Percentiles rank a stretch among this genome's conserved stretches.
Conservation (phyloP, 2,797 vertebrate species). For the Acipenser oxyrinchus region DNA sequence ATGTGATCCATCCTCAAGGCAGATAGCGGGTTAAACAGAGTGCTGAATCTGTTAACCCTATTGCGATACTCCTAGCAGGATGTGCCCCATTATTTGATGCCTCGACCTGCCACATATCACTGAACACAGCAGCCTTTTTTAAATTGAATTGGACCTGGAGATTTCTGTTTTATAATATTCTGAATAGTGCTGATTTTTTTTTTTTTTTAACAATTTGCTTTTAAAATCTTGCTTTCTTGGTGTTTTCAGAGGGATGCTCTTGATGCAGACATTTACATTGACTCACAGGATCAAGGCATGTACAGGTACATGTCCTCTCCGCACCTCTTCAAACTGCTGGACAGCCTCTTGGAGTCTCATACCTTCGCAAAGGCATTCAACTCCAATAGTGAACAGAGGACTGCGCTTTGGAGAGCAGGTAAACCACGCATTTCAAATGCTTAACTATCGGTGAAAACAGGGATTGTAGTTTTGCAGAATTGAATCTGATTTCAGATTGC, state of each 20-base stretch:
- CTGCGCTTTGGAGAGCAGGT: conserved; percentile 94
- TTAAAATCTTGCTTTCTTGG: not conserved
- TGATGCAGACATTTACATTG: conserved; percentile 64
- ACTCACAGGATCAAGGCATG: conserved; percentile 79
- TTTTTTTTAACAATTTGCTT: no score
- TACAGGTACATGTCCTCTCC: conserved; percentile 81
- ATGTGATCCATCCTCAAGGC: no score
- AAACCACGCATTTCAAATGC: not conserved
- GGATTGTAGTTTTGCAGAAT: not conserved
- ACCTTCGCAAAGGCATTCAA: conserved; percentile 91
- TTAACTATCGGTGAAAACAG: not conserved
- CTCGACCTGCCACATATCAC: not conserved
- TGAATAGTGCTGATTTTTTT: no score
- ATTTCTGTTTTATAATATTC: no score
- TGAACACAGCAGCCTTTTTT: not conserved
- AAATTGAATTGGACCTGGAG: no score
- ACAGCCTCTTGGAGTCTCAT: conserved; percentile 93
- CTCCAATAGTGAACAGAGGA: conserved; percentile 93
- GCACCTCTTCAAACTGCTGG: conserved; percentile 90
- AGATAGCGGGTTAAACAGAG: no score
- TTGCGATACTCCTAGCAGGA: no score
- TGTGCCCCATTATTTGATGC: no score
- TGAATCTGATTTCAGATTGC: not conserved
- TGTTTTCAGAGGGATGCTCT: conserved; percentile 69
- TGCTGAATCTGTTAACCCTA: no score